Conservation (phyloP, 2,888 invertebrate species). For the Byasa hedistus region DNA sequence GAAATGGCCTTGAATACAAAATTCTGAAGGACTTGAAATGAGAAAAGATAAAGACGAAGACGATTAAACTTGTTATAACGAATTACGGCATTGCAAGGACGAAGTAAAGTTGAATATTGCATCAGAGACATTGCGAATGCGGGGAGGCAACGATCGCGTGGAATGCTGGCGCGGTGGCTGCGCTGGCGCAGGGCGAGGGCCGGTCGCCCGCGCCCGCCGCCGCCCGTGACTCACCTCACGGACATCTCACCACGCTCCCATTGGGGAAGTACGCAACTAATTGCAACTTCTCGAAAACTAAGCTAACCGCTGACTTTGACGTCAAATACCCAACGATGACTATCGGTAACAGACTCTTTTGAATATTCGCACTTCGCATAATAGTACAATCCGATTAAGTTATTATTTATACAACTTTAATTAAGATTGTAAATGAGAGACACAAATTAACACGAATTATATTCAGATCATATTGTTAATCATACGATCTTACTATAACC, state of each 20-base stretch:
- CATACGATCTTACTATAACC: no score
- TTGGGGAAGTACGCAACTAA: constrained; percentile 68
- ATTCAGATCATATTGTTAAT: no score
- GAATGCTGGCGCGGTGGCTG: constrained; percentile 64
- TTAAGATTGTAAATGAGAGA: background rate
- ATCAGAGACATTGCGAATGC: constrained; percentile 70
- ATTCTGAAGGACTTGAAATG: constrained; percentile 53
- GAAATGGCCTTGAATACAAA: constrained; percentile 65
- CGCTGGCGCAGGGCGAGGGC: constrained; percentile 44
- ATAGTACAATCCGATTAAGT: background rate
- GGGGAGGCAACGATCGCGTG: constrained; percentile 74
- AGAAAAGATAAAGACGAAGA: constrained; percentile 70
- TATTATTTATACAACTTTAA: background rate
- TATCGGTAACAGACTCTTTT: constrained; percentile 19
- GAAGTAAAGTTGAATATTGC: constrained; percentile 80
- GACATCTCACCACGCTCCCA: constrained; percentile 48
- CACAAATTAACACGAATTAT: no score
- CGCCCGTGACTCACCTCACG: constrained; percentile 60
- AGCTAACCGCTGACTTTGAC: constrained; percentile 49
- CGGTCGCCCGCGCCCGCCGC: constrained; percentile 41
- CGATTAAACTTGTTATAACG: constrained; percentile 75
- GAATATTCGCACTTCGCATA: constrained; percentile 10
- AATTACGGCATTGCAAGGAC: constrained; percentile 81
- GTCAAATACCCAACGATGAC: constrained; percentile 42
- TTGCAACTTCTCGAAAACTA: constrained; percentile 50